Conservation (phyloP, 2,888 invertebrate species). For the Epistrophella euchroma region DNA sequence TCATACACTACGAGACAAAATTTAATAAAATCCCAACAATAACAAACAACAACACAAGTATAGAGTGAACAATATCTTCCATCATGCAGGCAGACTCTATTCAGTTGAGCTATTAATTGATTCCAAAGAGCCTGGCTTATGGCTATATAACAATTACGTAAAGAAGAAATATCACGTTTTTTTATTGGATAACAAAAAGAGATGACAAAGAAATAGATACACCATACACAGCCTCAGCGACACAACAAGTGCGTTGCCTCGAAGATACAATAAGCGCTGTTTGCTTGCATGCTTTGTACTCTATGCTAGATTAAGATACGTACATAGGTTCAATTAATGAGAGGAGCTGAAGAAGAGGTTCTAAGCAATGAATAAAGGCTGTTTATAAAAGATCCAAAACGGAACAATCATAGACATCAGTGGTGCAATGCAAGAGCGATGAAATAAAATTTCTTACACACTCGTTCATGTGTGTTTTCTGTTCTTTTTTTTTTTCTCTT, state of each 20-base stretch:
- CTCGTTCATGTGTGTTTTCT: no score
- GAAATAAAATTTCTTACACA: conserved; percentile 5
- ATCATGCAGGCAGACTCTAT: conserved; percentile 69
- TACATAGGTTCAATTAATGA: conserved; percentile 55
- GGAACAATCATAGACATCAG: not conserved
- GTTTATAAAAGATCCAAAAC: conserved; percentile 35
- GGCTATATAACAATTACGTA: conserved; percentile 15
- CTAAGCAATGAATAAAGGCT: not conserved
- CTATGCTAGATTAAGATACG: conserved; percentile 46
- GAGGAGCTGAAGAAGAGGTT: not conserved
- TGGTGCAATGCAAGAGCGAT: conserved; percentile 25
- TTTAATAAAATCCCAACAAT: conserved; percentile 43
- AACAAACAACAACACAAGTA: conserved; percentile 10
- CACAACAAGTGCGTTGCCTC: conserved; percentile 33
- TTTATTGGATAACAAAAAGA: conserved; percentile 68
- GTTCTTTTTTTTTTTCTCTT: not conserved
- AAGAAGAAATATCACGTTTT: conserved; percentile 33
- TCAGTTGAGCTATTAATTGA: conserved; percentile 73
- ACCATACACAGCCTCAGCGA: not conserved
- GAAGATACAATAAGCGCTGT: conserved; percentile 22
- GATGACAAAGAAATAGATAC: conserved; percentile 46
- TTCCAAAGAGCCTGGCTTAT: conserved; percentile 46
- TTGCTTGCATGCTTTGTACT: not conserved
- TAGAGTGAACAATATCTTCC: conserved; percentile 57
- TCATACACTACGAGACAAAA: conserved; percentile 35